phyloP scores from a whole-genome alignment of 2,888 invertebrate species.

The Dioctria linearis region DNA sequence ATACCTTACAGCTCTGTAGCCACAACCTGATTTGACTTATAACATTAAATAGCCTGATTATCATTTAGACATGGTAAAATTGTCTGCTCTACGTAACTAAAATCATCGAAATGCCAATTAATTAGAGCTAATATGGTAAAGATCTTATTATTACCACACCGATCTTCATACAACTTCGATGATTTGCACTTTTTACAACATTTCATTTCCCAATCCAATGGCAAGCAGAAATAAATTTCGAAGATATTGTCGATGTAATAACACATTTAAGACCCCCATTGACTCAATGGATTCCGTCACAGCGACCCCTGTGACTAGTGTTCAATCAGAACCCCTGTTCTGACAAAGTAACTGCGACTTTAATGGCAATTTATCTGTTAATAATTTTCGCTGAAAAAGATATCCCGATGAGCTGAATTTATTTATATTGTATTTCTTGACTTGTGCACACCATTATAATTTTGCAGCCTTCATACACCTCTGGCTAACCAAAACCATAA shows the following conservation, averaged over 20 bases:
- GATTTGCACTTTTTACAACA: too few relatives aligned
- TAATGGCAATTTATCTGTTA: constrained; percentile 51
- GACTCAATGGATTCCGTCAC: constrained; percentile 32
- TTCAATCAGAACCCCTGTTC: constrained; percentile 32
- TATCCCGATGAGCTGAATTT: constrained; percentile 50
- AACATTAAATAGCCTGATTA: too few relatives aligned
- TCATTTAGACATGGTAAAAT: too few relatives aligned
- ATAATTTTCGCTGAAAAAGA: constrained; percentile 46
- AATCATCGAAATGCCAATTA: too few relatives aligned
- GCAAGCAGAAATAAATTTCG: not conserved
- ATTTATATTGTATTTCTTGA: constrained; percentile 34
- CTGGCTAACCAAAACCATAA: not conserved
- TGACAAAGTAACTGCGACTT: constrained; percentile 29
- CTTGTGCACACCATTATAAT: constrained; percentile 12
- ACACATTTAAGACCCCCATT: constrained; percentile 32
- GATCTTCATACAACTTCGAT: too few relatives aligned
- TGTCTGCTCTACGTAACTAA: too few relatives aligned
- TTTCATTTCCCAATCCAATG: not conserved
- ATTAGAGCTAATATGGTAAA: too few relatives aligned
- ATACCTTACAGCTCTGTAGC: too few relatives aligned
- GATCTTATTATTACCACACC: too few relatives aligned
- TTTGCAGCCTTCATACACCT: not conserved
- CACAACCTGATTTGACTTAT: too few relatives aligned
- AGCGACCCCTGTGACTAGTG: constrained; percentile 28
- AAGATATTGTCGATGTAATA: constrained; percentile 22